Evolutionary conservation across 2,113 vertebrate genomes (phyloP).

Genomic region (Hemibagrus wyckioides): DNA sequence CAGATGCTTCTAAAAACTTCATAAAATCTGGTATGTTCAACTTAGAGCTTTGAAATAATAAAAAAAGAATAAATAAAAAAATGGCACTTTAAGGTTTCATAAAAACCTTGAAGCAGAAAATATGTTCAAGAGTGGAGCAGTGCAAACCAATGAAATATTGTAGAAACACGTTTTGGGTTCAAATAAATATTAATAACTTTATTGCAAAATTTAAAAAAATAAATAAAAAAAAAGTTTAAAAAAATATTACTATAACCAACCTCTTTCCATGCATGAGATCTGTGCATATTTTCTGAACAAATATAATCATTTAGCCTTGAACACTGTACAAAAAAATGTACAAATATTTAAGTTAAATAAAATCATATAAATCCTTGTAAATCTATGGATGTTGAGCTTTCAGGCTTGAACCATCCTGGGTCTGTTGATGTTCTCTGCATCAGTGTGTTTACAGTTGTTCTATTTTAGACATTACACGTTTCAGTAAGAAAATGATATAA

Average conservation of each 20-base stretch:
- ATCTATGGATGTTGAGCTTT: not conserved
- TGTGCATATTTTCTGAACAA: constrained; percentile 57
- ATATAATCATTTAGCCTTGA: constrained; percentile 11
- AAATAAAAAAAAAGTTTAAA: too few species aligned
- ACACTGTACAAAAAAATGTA: not conserved
- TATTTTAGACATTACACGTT: not conserved
- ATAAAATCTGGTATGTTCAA: constrained; percentile 1
- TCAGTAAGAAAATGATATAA: not conserved
- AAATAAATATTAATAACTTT: not conserved
- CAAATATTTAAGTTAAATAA: not conserved
- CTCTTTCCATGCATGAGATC: not conserved
- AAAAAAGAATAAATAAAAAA: not conserved
- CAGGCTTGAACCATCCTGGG: not conserved
- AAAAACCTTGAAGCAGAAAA: not conserved
- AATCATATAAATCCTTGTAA: not conserved
- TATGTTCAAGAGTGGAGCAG: not conserved
- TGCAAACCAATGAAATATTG: not conserved
- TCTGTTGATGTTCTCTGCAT: not conserved
- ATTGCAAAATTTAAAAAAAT: too few species aligned
- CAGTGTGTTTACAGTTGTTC: not conserved
- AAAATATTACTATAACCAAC: not conserved
- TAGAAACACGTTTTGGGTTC: not conserved
- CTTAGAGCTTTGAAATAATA: not conserved
- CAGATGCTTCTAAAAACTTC: not conserved
- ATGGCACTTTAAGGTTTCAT: not conserved